Percentiles rank a stretch among this genome's conserved stretches.
Evolutionary conservation across 37 sponge, comb jelly and placozoan species (phyloP).

Genomic region (Diacarnus erythraeanus): DNA sequence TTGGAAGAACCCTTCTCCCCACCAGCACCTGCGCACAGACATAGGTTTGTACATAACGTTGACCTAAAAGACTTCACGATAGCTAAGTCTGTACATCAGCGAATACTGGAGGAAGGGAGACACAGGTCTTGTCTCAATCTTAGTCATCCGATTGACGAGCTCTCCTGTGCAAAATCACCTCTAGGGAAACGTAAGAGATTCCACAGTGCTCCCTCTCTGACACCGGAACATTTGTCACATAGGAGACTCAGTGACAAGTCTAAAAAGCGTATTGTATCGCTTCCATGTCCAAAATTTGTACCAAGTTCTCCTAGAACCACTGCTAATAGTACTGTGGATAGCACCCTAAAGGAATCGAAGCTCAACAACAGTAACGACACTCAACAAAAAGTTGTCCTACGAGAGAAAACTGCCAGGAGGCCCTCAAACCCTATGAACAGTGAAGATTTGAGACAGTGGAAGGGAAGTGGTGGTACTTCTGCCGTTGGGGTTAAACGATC

Average conservation of each 20-base stretch:
- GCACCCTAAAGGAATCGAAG: neutral
- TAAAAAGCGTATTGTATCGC: neutral
- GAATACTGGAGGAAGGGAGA: slow-evolving; percentile 20
- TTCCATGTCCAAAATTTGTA: neutral
- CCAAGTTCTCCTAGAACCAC: neutral
- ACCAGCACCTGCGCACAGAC: neutral
- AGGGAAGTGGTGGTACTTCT: neutral
- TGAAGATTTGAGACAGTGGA: slow-evolving; percentile 3
- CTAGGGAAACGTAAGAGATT: neutral
- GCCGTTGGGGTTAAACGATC: neutral
- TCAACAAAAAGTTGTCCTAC: neutral
- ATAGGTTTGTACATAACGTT: slow-evolving; percentile 21
- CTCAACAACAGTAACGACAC: neutral
- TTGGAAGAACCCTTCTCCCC: neutral
- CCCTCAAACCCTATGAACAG: neutral
- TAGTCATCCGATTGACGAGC: neutral
- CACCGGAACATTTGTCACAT: neutral
- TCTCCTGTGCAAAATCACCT: neutral
- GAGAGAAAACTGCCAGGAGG: neutral
- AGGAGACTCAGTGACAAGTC: neutral
- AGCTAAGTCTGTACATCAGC: slow-evolving; percentile 13
- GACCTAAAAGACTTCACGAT: slow-evolving; percentile 2
- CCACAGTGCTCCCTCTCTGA: slow-evolving; percentile 1
- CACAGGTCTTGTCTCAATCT: slow-evolving; percentile 18
- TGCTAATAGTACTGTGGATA: neutral